Evolutionary conservation across 1,140 invertebrate genomes (phyloP).

Genomic region (Scaptodrosophila lebanonensis): DNA sequence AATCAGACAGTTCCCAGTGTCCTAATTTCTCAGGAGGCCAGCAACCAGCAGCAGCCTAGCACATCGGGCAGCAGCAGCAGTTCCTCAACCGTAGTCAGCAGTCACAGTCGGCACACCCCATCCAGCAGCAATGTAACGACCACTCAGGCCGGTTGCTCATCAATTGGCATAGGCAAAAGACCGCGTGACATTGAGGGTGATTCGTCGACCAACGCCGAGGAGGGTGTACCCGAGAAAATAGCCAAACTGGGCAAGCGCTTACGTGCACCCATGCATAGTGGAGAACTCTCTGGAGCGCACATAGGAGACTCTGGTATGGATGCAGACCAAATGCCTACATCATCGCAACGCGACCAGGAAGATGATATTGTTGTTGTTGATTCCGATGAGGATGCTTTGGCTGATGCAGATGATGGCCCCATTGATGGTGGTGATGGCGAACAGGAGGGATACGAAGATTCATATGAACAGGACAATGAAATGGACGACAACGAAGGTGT

Average conservation of each 20-base stretch:
- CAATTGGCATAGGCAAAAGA: conserved; percentile 78
- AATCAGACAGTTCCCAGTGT: conserved; percentile 57
- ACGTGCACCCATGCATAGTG: conserved; percentile 66
- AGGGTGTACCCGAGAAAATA: conserved; percentile 76
- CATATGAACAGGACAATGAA: conserved; percentile 79
- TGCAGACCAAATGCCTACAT: conserved; percentile 88
- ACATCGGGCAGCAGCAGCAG: conserved; percentile 69
- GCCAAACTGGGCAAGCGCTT: conserved; percentile 76
- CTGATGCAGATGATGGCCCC: conserved; percentile 66
- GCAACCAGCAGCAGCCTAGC: conserved; percentile 76
- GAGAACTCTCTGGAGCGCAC: conserved; percentile 58
- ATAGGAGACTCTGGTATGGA: conserved; percentile 80
- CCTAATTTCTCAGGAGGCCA: conserved; percentile 77
- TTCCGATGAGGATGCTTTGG: conserved; percentile 80
- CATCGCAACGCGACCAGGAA: conserved; percentile 88
- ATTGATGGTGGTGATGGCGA: conserved; percentile 79
- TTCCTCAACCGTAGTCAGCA: conserved; percentile 75
- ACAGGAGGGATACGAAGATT: conserved; percentile 79
- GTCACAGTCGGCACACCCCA: conserved; percentile 79
- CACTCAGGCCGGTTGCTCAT: conserved; percentile 78
- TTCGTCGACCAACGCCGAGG: conserved; percentile 78
- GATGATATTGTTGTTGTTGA: conserved; percentile 88
- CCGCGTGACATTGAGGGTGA: conserved; percentile 80
- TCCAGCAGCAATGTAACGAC: conserved; percentile 82
- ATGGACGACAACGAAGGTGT: conserved; percentile 77